Percentiles rank a stretch among this genome's conserved stretches.
These are phyloP conservation scores for Psammodynastes pulverulentus DNA, from an alignment of 2,113 vertebrate species.

Conservation along the genomic window DNA sequence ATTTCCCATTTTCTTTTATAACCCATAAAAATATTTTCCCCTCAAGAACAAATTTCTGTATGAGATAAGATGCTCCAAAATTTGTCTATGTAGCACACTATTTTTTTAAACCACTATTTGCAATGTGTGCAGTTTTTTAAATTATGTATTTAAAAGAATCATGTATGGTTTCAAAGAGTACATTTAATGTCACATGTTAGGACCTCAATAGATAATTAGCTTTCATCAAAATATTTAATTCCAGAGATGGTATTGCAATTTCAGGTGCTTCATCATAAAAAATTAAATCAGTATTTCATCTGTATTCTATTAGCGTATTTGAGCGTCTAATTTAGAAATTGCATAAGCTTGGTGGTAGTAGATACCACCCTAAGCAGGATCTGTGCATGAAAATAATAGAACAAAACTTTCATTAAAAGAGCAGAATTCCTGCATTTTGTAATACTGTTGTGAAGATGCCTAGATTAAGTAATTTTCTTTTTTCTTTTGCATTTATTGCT, in stretches of 20 bases:
- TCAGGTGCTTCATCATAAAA: not conserved
- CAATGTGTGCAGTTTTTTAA: not conserved
- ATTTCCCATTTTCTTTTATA: not conserved
- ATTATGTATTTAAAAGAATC: not conserved
- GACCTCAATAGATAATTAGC: rapidly evolving
- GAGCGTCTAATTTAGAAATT: not conserved
- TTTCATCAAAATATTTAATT: not conserved
- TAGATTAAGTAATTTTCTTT: not conserved
- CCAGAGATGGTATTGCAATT: not conserved
- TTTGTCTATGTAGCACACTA: not conserved
- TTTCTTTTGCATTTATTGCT: not conserved
- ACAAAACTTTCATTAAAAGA: not conserved
- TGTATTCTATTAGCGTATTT: not conserved
- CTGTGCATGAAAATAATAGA: not conserved
- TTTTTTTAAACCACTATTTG: not conserved
- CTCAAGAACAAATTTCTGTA: not conserved
- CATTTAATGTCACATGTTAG: not conserved
- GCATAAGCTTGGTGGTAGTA: not conserved
- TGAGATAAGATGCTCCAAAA: not conserved
- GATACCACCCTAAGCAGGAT: not conserved
- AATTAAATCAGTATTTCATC: not conserved
- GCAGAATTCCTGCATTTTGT: not conserved
- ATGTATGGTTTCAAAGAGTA: not conserved
- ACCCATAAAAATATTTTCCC: not conserved
- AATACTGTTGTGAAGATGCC: not conserved